Base-by-base conservation (phyloP, 2,888 invertebrate species). In the Mamestra brassicae region DNA sequence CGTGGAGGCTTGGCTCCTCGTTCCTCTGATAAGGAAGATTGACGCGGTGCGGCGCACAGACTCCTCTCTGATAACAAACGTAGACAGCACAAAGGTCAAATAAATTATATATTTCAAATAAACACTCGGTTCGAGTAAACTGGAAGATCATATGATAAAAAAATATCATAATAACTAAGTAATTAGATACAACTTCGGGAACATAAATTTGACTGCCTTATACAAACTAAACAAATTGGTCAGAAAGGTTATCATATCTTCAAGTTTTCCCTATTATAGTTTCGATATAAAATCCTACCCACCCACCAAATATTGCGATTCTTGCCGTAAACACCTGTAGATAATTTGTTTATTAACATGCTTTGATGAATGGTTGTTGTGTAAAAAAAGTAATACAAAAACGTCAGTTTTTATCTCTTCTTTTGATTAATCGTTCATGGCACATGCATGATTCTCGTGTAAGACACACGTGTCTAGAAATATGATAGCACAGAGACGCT, bases 1-100 rank as follows among this genome's bases (percentile, higher is more conserved):
- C 73, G 63, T 80, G 90, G 89, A 89, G 90, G 90, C 90, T 89
- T 78, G 90, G 86, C 89, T 86, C 84, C 76, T 76, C 82, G 80
- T 72, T 82, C 67, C 63, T 55, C 67, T 78, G 89, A 89, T 88
- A 88, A 85, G 72, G 50, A 71, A 76, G 81, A 86, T 81, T 83
- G 87, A 81, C 81, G 79, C 70, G 68, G 52, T 69, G 76, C 65
- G 77, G 58, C 79, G 79, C 63, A 64, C 80, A 72, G 80, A 84
- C 86, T 87, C 74, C 71, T 74, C 67, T 57, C 52, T 74, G 86
- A 85, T 85, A 87, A 79, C 68, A 61, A 42, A 42, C 61, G 76
- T 38, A 69, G 71, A 78, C 76, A 69, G 77, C 17, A 66, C 71
- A 84, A 79, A 81, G 86, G 81, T 86, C 83, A 81, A 75, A 63